Conservation (phyloP, 2,113 vertebrate genomes). For the Myrmecophaga tridactyla region DNA sequence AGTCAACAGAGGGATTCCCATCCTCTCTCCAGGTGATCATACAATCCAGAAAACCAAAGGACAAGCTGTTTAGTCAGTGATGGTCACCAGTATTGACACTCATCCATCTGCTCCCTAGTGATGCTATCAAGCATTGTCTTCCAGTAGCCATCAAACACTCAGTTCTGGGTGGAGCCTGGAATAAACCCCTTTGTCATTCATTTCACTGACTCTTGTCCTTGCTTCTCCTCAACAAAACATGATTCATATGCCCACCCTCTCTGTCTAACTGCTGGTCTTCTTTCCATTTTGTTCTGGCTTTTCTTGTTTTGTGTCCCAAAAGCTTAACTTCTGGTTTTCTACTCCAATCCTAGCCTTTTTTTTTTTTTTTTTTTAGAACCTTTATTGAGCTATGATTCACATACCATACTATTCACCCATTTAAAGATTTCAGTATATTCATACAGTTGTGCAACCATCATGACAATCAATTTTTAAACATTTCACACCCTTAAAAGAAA, state of each 20-base stretch:
- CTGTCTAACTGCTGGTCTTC: background rate
- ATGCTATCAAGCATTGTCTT: background rate
- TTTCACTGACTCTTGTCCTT: background rate
- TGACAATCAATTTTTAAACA: background rate
- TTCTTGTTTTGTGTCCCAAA: background rate
- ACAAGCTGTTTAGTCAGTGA: background rate
- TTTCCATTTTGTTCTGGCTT: background rate
- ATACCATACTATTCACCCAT: background rate
- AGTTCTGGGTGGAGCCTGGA: background rate
- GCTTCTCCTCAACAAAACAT: background rate
- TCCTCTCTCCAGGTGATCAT: background rate
- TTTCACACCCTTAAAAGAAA: background rate
- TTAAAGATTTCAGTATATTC: conserved; percentile 2
- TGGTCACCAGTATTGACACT: background rate
- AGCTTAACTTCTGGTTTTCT: background rate
- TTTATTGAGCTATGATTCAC: background rate
- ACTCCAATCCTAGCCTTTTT: background rate
- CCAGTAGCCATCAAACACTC: background rate
- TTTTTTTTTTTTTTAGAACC: background rate
- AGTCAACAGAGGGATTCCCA: background rate
- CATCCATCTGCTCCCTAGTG: background rate
- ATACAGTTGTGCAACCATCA: background rate
- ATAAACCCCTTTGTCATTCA: background rate
- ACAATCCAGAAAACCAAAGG: background rate
- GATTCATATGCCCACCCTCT: background rate